Evolutionary conservation across 1,140 invertebrate genomes (phyloP).

Genomic region (Ostrea edulis): DNA sequence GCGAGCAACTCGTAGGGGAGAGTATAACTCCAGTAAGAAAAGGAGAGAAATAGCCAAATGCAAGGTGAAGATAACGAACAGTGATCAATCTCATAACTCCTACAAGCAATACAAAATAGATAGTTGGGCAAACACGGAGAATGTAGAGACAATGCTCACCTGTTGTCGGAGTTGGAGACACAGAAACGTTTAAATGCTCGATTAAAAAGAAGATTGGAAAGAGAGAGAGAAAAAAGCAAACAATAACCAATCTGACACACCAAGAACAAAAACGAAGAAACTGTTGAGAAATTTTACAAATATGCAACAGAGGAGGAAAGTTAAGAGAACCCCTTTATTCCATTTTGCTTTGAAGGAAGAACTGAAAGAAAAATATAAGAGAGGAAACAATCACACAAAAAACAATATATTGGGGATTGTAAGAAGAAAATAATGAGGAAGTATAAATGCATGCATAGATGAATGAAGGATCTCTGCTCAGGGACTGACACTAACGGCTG

Average conservation of each 20-base stretch:
- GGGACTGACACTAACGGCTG: too few relatives aligned
- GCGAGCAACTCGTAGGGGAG: too few relatives aligned
- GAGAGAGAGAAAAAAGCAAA: neutral
- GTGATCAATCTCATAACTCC: too few relatives aligned
- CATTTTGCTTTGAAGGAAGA: conserved; percentile 39
- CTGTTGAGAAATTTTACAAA: conserved; percentile 29
- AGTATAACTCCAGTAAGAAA: too few relatives aligned
- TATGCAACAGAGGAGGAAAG: conserved; percentile 18
- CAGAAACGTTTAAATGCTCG: too few relatives aligned
- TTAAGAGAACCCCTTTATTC: conserved; percentile 16
- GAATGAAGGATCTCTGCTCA: conserved; percentile 1
- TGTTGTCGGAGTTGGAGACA: too few relatives aligned
- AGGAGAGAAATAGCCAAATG: too few relatives aligned
- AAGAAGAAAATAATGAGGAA: conserved; percentile 29
- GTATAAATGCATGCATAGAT: conserved; percentile 23
- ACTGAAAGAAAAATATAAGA: conserved; percentile 36
- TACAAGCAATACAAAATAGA: too few relatives aligned
- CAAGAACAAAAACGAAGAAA: conserved; percentile 49
- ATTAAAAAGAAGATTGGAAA: too few relatives aligned
- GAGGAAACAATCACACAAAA: conserved; percentile 14
- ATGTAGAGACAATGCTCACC: too few relatives aligned
- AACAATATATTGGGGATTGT: neutral
- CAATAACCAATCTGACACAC: conserved; percentile 24
- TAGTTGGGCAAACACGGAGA: too few relatives aligned
- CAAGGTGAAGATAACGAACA: too few relatives aligned